phyloP scores from a whole-genome alignment of 1,140 invertebrate species.

The Geopemphigus sp. region DNA sequence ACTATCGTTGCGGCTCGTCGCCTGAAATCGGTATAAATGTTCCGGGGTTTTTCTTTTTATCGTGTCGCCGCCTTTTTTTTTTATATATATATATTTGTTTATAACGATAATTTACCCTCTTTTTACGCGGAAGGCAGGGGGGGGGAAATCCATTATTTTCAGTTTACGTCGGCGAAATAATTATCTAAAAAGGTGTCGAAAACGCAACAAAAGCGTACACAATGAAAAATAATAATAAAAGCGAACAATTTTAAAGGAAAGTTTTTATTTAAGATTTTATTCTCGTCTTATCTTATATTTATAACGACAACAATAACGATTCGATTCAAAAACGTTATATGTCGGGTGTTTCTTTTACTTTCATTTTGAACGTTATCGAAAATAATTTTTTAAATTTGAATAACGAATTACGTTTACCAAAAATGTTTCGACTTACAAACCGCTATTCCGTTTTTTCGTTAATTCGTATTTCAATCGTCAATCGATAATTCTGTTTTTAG shows the following conservation, averaged over 20 bases:
- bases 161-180: conserved; percentile 41
- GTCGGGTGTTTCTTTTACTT: neutral
- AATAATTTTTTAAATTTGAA: neutral
- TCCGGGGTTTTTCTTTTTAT: conserved; percentile 40
- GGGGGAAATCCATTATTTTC: conserved; percentile 33
- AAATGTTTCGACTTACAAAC: no score
- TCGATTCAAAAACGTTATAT: neutral
- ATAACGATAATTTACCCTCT: conserved; percentile 46
- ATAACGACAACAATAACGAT: neutral
- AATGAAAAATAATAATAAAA: conserved; percentile 9
- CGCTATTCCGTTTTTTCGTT: no score
- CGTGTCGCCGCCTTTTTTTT: conserved; percentile 23
- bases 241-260: conserved; percentile 7
- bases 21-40: conserved; percentile 43
- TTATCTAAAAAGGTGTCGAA: conserved; percentile 43
- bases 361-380: neutral
- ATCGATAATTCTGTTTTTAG: no score
- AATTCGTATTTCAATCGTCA: no score
- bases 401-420: no score
- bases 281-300: neutral
- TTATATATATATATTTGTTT: neutral
- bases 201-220: conserved; percentile 17
- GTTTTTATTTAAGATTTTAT: neutral
- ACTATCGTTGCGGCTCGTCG: conserved; percentile 43
- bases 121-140: no score